Base-by-base conservation (phyloP, 1,140 invertebrate species). In the Lepidotrigona ventralis region DNA sequence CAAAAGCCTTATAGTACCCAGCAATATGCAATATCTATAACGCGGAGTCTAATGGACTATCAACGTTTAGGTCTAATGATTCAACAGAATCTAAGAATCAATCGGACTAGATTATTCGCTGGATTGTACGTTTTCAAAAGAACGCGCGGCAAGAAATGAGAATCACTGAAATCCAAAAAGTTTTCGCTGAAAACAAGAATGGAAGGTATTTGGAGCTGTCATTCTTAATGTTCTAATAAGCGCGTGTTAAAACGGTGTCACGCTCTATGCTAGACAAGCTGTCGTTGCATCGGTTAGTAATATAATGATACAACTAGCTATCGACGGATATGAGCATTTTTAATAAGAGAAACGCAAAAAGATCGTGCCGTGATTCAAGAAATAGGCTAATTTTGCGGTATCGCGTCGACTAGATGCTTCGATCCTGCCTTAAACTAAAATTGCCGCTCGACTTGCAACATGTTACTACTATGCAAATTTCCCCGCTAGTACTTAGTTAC, bases 371-470 rank as follows among this genome's bases (percentile, higher is more conserved):
- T 51, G 58, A 80, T 84, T 56, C 73, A 60, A 78, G 71, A 68
- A 58, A n/a, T 83, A 53, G 29, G 46, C 69, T 82, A 69, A 70
- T 81, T 88, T 46, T 64, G 83, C 66, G 21, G 68, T 66, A 66
- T 82, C 79, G 79, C 75, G 71, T 82, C 75, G 83, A 85, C 82
- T 86, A 77, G 76, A 29, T 68, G 54, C 23, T 66, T 26, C 63
- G 82, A 85, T 88, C 70, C 64, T 53, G 75, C 39, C 60, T 85
- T 81, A 82, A 85, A 88, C 75, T 85, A 75, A 87, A 87, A 87
- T 66, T 80, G 29, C 58, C 68, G 68, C 54, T 33, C 63, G 69
- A 56, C 77, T 80, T 58, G 79, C 76, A 70, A 5, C 83, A 17
- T 63, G 15, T 39, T 63, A 46, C 77, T 79, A 78, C 77, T 87